phyloP scores from a whole-genome alignment of 2,888 invertebrate genomes.

The Heliconius ismenius region DNA sequence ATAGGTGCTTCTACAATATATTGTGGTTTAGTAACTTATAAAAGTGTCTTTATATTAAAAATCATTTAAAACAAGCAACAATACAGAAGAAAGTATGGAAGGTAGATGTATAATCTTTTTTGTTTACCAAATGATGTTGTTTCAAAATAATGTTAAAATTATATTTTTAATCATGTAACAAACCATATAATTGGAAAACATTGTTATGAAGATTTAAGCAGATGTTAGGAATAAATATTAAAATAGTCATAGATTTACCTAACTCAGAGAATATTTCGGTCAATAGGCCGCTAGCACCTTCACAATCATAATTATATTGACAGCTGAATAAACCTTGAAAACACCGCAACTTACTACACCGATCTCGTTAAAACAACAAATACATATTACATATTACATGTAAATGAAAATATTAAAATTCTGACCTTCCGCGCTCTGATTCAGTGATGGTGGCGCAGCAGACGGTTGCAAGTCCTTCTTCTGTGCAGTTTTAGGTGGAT shows the following conservation, averaged over 20 bases:
- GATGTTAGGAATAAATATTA: neutral
- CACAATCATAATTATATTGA: conserved; percentile 54
- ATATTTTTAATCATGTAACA: neutral
- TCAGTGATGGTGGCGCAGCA: conserved; percentile 67
- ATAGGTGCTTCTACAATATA: neutral
- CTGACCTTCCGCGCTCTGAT: conserved; percentile 77
- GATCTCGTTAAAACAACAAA: conserved; percentile 51
- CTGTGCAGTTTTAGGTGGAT: conserved; percentile 71
- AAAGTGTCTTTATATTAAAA: neutral
- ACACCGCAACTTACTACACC: conserved; percentile 53
- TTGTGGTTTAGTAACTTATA: neutral
- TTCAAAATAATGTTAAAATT: neutral
- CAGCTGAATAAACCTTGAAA: conserved; percentile 72
- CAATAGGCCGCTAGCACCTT: conserved; percentile 39
- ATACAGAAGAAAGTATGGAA: neutral
- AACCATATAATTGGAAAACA: neutral
- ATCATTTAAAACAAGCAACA: neutral
- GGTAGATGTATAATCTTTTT: conserved; percentile 1
- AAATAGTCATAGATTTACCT: conserved; percentile 14
- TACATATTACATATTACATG: conserved; percentile 37
- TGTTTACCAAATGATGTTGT: conserved; percentile 6
- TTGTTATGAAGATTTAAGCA: neutral
- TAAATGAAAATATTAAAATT: conserved; percentile 46
- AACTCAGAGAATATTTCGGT: conserved; percentile 12
- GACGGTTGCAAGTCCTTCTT: conserved; percentile 69